Conservation (phyloP, 2,797 vertebrate species). For the Scolopax bukidnonensis region DNA sequence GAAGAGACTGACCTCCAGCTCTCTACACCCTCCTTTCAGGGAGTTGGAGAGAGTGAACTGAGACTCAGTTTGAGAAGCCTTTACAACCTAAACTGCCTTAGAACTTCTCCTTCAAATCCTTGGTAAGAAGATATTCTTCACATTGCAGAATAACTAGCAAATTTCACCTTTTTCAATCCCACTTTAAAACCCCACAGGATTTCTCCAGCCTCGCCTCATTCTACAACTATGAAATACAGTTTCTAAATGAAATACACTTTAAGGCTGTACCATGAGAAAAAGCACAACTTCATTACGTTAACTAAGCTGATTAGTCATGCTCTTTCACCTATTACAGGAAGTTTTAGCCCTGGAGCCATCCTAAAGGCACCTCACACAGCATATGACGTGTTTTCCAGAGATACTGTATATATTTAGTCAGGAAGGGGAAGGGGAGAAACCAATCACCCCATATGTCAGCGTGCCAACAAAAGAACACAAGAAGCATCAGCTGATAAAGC, state of each 20-base stretch:
- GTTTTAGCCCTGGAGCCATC: conserved; percentile 33
- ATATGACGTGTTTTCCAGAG: conserved; percentile 1
- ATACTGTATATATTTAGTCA: conserved; percentile 20
- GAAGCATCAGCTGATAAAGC: conserved; percentile 51
- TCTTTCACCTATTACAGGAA: conserved; percentile 57
- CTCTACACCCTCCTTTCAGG: too few species aligned
- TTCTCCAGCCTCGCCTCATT: neutral
- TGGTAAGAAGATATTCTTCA: neutral
- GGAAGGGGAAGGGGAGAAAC: neutral
- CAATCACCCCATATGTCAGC: conserved; percentile 4
- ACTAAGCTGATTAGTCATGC: conserved; percentile 63
- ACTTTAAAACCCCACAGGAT: neutral
- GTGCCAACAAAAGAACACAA: conserved; percentile 17
- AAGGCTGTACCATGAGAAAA: conserved; percentile 33
- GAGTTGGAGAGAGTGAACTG: too few species aligned
- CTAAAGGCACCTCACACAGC: neutral
- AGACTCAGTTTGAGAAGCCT: neutral
- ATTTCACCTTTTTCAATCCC: neutral
- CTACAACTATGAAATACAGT: neutral
- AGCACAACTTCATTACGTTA: conserved; percentile 60
- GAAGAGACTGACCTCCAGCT: too few species aligned
- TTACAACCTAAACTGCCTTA: neutral
- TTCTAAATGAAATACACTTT: conserved; percentile 19
- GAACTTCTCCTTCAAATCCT: neutral
- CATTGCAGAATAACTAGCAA: neutral